Conservation (phyloP, 2,113 vertebrate genomes). For the Gulo gulo region DNA sequence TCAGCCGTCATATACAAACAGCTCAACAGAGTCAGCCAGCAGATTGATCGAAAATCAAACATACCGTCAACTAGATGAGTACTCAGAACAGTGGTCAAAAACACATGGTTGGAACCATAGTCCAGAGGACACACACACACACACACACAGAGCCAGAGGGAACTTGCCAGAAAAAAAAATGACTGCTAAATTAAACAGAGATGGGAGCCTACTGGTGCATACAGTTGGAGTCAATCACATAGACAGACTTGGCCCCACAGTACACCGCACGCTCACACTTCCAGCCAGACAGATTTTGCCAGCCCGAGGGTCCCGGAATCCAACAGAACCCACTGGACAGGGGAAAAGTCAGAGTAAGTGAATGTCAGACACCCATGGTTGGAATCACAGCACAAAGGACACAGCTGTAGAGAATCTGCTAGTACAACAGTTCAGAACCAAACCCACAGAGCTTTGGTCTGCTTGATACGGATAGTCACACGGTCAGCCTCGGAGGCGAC, state of each 20-base stretch:
- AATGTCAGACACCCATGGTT: constrained; percentile 9
- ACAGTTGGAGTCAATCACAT: neutral
- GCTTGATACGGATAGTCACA: neutral
- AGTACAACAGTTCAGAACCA: neutral
- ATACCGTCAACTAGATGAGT: neutral
- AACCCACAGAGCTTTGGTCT: neutral
- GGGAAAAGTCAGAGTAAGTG: constrained; percentile 10
- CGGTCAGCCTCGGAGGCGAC: neutral
- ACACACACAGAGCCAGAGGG: constrained; percentile 10
- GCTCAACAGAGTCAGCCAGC: neutral
- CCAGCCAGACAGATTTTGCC: neutral
- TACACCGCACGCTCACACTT: neutral
- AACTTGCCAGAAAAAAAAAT: neutral
- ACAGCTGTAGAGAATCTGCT: neutral
- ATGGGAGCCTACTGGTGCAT: neutral
- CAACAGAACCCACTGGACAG: constrained; percentile 26
- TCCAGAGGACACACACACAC: neutral
- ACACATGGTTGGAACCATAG: neutral
- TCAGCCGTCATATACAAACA: neutral
- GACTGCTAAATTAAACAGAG: constrained; percentile 18
- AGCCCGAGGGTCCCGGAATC: neutral
- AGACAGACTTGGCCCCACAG: neutral
- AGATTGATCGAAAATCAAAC: neutral
- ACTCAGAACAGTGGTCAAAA: neutral
- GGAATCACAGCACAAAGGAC: neutral